Percentiles rank a stretch among this genome's conserved stretches.
phyloP scores from a whole-genome alignment of 2,888 invertebrate species.

The Aspidiotus rigidus region DNA sequence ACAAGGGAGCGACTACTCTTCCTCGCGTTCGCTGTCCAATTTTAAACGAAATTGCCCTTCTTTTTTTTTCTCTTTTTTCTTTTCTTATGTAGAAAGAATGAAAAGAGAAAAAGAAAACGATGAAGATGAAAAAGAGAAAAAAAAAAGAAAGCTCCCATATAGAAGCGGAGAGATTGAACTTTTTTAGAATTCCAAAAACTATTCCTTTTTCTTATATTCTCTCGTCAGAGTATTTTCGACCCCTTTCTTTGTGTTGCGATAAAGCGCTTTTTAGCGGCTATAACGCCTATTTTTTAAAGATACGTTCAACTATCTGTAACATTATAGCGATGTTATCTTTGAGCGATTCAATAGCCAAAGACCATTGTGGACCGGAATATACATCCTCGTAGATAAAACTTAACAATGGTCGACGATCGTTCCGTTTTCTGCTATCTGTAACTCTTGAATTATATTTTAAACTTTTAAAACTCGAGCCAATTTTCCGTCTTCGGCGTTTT shows the following conservation, averaged over 20 bases:
- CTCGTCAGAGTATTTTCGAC: constrained; percentile 16
- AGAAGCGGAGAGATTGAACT: constrained; percentile 21
- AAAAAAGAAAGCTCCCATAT: neutral
- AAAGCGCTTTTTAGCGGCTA: neutral
- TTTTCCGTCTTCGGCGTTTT: no score
- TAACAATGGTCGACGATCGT: no score
- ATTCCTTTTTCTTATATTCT: constrained; percentile 23
- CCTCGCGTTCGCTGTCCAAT: constrained; percentile 22
- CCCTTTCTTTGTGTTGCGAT: constrained; percentile 5
- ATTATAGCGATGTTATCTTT: neutral
- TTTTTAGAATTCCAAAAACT: constrained; percentile 26
- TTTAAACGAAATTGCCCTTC: constrained; percentile 31
- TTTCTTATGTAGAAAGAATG: constrained; percentile 9
- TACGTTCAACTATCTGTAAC: neutral
- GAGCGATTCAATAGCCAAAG: neutral
- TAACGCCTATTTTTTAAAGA: neutral
- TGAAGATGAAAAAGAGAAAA: no score
- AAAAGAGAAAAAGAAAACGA: neutral
- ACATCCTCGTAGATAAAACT: no score
- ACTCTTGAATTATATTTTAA: no score
- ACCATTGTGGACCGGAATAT: neutral
- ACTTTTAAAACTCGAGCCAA: no score
- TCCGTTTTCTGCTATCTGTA: no score
- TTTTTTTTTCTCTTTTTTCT: constrained; percentile 9
- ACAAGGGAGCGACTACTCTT: constrained; percentile 32